Evolutionary conservation across 2,888 invertebrate species (phyloP), one percentile per base, ranked within the genome.

Genomic region (Harmothoe impar): DNA sequence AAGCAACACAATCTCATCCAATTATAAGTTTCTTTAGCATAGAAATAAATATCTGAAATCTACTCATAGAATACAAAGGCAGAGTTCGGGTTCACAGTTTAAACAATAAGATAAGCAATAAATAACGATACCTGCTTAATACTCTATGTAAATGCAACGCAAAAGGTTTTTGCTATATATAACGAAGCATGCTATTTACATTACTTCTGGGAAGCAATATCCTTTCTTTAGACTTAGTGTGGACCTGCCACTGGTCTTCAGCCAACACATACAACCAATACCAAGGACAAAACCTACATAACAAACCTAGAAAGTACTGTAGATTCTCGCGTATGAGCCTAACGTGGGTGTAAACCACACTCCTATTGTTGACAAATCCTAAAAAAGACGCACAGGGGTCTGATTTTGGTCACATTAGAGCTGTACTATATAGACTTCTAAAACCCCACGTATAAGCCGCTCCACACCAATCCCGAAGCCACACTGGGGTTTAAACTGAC

Each of bases 1-100:
- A 62, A 62, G 62, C 62, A 62, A 62, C 62, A 62, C n/a, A 20
- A 62, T n/a, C 23, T 62, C 62, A 62, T n/a, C 20, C 62, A n/a
- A 62, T n/a, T 20, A n/a, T n/a, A n/a, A 62, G 20, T 62, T n/a
- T 62, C n/a, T 3, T 5, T 62, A 20, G 20, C 62, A 12, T 20
- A 20, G 15, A 62, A n/a, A 62, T n/a, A 62, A n/a, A 62, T 20
- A 3, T 10, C 10, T 10, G 43, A 43, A 43, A 43, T 43, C 43
- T 10, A 43, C 10, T n/a, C n/a, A n/a, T n/a, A n/a, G 43, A 43
- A 43, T 43, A 3, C 43, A 43, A 43, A 43, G 10, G 10, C 10
- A 7, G 3, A 43, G 43, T n/a, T n/a, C 62, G 3, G 10, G 43
- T n/a, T n/a, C 62, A n/a, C 10, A n/a, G 10, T 62, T n/a, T 62